Evolutionary conservation across 2,113 vertebrate genomes (phyloP).

Genomic region (Dermatemys mawii): DNA sequence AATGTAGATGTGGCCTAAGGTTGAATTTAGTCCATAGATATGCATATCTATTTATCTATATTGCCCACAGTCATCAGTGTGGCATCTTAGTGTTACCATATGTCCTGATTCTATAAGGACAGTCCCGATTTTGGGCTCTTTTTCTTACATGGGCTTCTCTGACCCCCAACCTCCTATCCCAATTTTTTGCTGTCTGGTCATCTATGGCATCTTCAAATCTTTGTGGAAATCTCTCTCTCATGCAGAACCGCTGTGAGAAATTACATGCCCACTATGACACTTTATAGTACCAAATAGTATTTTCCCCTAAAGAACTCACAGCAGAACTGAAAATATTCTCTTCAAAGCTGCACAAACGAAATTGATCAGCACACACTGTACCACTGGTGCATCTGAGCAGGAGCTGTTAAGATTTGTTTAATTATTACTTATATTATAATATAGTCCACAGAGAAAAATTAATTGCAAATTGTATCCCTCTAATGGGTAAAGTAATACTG

Average conservation of each 20-base stretch:
- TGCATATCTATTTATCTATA: not conserved
- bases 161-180: no score
- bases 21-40: not conserved
- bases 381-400: not conserved
- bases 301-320: not conserved
- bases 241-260: not conserved
- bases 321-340: not conserved
- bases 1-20: not conserved
- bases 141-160: no score
- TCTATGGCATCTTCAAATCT: not conserved
- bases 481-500: constrained; percentile 49
- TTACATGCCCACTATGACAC: not conserved
- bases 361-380: not conserved
- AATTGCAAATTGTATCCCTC: constrained; percentile 66
- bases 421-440: constrained; percentile 57
- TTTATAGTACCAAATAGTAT: not conserved
- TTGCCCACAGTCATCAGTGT: not conserved
- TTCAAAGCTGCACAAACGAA: not conserved
- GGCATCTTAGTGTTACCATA: not conserved
- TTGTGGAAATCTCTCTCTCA: not conserved
- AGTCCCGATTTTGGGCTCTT: no score
- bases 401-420: constrained; percentile 57
- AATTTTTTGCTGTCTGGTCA: no score
- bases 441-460: constrained; percentile 61
- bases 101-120: no score